Base-by-base conservation (phyloP, 2,888 invertebrate species). In the Gymnoscelis rufifasciata region DNA sequence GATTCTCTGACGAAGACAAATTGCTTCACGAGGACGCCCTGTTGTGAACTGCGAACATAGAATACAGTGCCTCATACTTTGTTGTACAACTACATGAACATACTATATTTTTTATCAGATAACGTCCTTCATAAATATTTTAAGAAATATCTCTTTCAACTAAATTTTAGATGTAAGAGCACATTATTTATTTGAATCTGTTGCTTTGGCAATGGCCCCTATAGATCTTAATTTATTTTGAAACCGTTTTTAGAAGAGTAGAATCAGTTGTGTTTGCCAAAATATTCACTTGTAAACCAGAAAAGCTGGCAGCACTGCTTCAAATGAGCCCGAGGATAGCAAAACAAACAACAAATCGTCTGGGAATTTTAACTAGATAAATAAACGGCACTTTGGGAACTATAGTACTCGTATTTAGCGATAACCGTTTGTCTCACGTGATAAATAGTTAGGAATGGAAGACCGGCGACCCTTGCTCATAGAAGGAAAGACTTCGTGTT, bases 371-470 rank as follows among this genome's bases (percentile, higher is more conserved):
- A 51, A 43, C 38, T 30, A 11, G 29, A 43, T 43, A 43, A 47
- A 48, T 28, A 38, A 45, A 50, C 47, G 15, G 36, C 39, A 35
- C 50, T 55, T 36, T 41, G 43, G 49, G 51, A 47, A 44, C 41
- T 39, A 44, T 43, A 7, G 19, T 19, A 19, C 8, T 7, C 49
- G 37, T 52, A 43, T 52, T 53, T 46, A 46, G 42, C 47, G 51
- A 53, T 53, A 56, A 50, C 44, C 26, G 40, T 49, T 43, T 27
- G 30, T 39, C 29, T 47, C 28, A 27, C 35, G 48, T 49, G 55
- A 56, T 52, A 56, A 47, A 39, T 43, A 36, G 27, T 45, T 37
- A 29, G 5, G 48, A 48, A 52, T 48, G 43, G 48, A 48, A 15
- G 29, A 47, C n/a, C n/a, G n/a, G n/a, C n/a, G n/a, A n/a, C n/a